Evolutionary conservation across 2,113 vertebrate species (phyloP).

Genomic region (Brachypodius melanocephalos): DNA sequence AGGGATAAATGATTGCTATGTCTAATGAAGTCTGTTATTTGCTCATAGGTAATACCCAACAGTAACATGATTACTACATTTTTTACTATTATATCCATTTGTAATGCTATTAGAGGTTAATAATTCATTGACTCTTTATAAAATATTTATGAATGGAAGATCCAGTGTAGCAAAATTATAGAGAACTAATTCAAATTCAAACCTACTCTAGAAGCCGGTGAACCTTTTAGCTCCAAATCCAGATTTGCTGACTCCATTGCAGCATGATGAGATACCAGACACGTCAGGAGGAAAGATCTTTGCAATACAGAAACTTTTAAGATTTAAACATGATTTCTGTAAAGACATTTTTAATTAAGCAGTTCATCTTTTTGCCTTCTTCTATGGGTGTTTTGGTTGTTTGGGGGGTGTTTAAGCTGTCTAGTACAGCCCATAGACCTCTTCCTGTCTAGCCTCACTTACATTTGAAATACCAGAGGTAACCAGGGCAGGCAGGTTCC

Average conservation of each 20-base stretch:
- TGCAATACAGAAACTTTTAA: not conserved
- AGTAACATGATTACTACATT: not conserved
- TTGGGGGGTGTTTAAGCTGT: not conserved
- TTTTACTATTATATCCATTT: not conserved
- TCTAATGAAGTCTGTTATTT: not conserved
- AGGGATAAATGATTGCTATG: not conserved
- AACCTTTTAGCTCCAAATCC: not conserved
- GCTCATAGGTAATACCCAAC: not conserved
- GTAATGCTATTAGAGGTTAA: not conserved
- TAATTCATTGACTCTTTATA: not conserved
- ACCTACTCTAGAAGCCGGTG: not conserved
- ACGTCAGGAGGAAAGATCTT: not conserved
- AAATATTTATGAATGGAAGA: not conserved
- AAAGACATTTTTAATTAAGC: not conserved
- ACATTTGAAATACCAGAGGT: not conserved
- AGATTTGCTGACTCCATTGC: not conserved
- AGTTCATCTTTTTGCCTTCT: not conserved
- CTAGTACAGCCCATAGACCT: not conserved
- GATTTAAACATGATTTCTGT: not conserved
- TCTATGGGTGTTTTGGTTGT: not conserved
- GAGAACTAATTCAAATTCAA: not conserved
- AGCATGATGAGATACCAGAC: not conserved
- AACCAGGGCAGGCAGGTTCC: not conserved
- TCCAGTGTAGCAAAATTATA: not conserved
- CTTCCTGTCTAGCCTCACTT: not conserved